These are phyloP conservation scores for Cryptosula pallasiana DNA, from an alignment of 2,888 invertebrate genomes.

Conservation along the genomic window DNA sequence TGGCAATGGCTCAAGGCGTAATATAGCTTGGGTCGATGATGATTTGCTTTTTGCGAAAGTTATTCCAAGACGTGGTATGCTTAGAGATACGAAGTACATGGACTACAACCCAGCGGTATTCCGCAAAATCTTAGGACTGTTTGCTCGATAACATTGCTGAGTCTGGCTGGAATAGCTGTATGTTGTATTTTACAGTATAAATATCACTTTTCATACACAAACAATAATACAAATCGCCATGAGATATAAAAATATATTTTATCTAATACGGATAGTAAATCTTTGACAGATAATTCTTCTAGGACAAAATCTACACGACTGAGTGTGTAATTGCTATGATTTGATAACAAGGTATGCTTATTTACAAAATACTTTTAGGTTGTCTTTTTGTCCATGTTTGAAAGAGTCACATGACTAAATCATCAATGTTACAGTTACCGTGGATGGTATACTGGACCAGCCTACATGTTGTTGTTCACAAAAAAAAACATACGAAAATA, in stretches of 20 bases:
- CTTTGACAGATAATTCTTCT: background rate
- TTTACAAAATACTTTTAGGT: too few relatives aligned
- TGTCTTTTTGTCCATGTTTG: too few relatives aligned
- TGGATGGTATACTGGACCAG: too few relatives aligned
- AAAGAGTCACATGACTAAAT: too few relatives aligned
- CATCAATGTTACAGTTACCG: too few relatives aligned
- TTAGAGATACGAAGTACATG: constrained; percentile 63
- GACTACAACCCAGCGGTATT: constrained; percentile 76
- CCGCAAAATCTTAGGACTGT: constrained; percentile 72
- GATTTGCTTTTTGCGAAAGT: constrained; percentile 38
- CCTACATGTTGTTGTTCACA: too few relatives aligned
- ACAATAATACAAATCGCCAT: background rate
- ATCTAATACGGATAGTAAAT: background rate
- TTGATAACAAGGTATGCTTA: too few relatives aligned
- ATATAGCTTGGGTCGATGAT: constrained; percentile 68
- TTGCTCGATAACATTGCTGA: constrained; percentile 53
- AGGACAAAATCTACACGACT: too few relatives aligned
- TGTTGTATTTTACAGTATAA: background rate
- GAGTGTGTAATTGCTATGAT: too few relatives aligned
- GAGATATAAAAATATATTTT: constrained; percentile 18
- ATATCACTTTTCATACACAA: constrained; percentile 15
- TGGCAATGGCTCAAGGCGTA: constrained; percentile 56
- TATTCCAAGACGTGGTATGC: constrained; percentile 67
- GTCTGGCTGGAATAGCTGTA: too few relatives aligned
- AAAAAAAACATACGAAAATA: background rate